phyloP scores from a whole-genome alignment of 2,113 vertebrate species.

The Channa argus region DNA sequence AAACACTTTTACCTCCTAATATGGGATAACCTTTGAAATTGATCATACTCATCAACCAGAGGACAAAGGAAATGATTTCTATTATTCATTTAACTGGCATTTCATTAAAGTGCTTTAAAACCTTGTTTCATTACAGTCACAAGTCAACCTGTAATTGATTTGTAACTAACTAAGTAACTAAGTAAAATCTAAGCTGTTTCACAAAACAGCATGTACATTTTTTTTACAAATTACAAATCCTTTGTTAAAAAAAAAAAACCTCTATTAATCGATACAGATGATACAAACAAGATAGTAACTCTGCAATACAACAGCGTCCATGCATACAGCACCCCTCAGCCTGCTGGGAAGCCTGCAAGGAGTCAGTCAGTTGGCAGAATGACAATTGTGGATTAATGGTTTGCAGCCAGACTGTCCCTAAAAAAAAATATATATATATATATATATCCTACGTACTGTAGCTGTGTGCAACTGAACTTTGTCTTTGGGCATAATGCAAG shows the following conservation, averaged over 20 bases:
- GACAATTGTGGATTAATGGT: slow-evolving; percentile 41
- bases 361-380: slow-evolving; percentile 27
- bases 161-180: too few relatives aligned
- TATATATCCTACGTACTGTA: slow-evolving; percentile 67
- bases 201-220: too few relatives aligned
- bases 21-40: slow-evolving; percentile 58
- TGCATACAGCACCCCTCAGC: slow-evolving; percentile 17
- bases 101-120: slow-evolving; percentile 32
- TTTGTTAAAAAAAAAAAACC: too few relatives aligned
- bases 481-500: slow-evolving; percentile 45
- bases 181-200: too few relatives aligned
- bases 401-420: slow-evolving; percentile 60
- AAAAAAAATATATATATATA: slow-evolving; percentile 71
- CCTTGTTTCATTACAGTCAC: slow-evolving; percentile 7
- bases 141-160: not conserved
- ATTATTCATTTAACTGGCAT: slow-evolving; percentile 56
- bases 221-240: too few relatives aligned
- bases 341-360: slow-evolving; percentile 37
- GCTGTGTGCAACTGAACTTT: slow-evolving; percentile 39
- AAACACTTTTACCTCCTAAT: slow-evolving; percentile 47
- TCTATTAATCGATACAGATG: too few relatives aligned
- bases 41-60: slow-evolving; percentile 42
- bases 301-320: too few relatives aligned
- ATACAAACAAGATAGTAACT: too few relatives aligned
- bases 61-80: slow-evolving; percentile 28